Evolutionary conservation across 2,888 invertebrate species (phyloP), one percentile per base, ranked within the genome.

Genomic region (Dexiosoma caninum): DNA sequence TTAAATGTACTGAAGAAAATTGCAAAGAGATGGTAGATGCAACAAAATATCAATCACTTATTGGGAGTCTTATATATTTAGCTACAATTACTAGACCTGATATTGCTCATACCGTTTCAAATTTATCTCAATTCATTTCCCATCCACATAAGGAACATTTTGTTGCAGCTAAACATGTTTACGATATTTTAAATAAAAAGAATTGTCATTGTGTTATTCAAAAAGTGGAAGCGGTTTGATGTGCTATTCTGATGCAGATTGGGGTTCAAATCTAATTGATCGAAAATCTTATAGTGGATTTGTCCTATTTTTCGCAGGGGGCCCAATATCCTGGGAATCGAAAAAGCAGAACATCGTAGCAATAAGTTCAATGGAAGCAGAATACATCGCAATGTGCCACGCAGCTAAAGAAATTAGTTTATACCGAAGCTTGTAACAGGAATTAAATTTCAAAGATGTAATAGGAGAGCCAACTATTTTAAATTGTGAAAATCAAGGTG

Each of bases 101-200:
- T 5, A 69, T 69, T n/a, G 69, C 79, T 12, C 78, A 82, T 27
- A 66, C 60, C 12, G 80, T 82, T 1, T 84, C 83, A 0, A 78
- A 59, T 16, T 44, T 82, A 19, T 27, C 69, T 10, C 62, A 70
- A 23, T 83, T 81, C 46, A 53, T 71, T 51, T 66, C 67, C 8
- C 82, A 84, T 71, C 83, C 83, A 10, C 83, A 84, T 30, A 62
- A 70, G n/a, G 79, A 81, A n/a, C 79, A 83, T 35, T 78, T 82
- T 35, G n/a, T 32, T 30, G 82, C 80, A n/a, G 82, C 82, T 0
- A 83, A 82, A 70, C 82, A 77, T 46, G 49, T 83, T 60, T 21
- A 49, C 3, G 23, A 10, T 49, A 49, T 49, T 49, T 49, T n/a
- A 49, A 23, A 49, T 49, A 49, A n/a, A 49, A 23, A n/a, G 12